Percentiles rank a stretch among this genome's conserved stretches.
Conservation (phyloP, 2,113 vertebrate species). For the Neolamprologus modestus region DNA sequence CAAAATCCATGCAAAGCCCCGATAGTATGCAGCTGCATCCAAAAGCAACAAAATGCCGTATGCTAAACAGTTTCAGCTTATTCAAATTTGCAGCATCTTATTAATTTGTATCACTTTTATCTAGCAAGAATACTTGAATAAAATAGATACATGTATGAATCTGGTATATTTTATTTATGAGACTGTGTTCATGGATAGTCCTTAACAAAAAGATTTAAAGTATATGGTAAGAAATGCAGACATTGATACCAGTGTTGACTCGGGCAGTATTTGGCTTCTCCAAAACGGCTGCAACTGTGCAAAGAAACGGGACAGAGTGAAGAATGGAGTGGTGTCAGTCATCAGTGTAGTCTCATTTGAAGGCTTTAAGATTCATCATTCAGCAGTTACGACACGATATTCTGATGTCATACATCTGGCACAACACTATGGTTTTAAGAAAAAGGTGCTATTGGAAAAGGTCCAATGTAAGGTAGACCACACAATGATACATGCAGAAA, state of each 20-base stretch:
- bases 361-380: neutral
- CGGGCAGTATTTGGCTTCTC: neutral
- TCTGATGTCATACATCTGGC: neutral
- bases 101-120: neutral
- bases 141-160: neutral
- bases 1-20: neutral
- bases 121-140: neutral
- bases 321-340: accelerated
- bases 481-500: neutral
- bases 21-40: accelerated
- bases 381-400: accelerated
- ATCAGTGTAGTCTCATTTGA: neutral
- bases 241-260: neutral
- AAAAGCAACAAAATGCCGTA: accelerated
- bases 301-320: accelerated
- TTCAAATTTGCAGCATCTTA: neutral
- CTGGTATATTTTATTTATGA: neutral
- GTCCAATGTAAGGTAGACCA: accelerated
- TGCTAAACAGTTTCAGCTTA: neutral
- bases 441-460: neutral
- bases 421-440: neutral
- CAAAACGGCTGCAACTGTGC: accelerated
- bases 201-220: neutral
- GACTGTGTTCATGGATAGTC: neutral
- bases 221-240: neutral